Base-by-base conservation (phyloP, 2,113 vertebrate genomes). In the Cebidichthys violaceus region DNA sequence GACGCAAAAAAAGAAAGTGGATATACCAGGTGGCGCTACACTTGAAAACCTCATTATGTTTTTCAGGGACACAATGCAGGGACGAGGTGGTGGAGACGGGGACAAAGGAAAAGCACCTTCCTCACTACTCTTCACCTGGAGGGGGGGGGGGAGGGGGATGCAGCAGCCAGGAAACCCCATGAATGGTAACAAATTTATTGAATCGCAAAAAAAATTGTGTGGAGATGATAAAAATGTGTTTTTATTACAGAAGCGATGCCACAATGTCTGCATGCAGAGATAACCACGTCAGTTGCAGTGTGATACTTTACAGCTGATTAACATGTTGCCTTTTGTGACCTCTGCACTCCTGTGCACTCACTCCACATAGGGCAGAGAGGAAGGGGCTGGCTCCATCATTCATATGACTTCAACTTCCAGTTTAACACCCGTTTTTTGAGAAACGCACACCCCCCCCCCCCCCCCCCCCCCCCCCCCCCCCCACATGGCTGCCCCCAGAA, bases 41-140 rank as follows among this genome's bases (percentile, higher is more conserved):
- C 88, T 94, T 92, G 89, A 90, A 89, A 75, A 84, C 83, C 83
- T 92, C 89, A 91, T 90, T 93, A 88, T 84, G 80, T 84, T 88
- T 59, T 92, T 78, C 84, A 87, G 86, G 41, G 62, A 81, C 87
- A 90, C 79, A 88, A 89, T 79, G 66, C 35, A 55, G 84, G 81
- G 54, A 82, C 81, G 75, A 87, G 86, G 77, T 86, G 74, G 86
- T 35, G 77, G 81, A 74, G 78, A 75, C 22, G 17, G 60, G 2
- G 61, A 81, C 76, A 88, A 78, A 77, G 65, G 50, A 59, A 22
- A 79, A 54, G 69, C 77, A 84, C 79, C 65, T 70, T 81, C 47
- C 83, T 90, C 88, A 90, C 87, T 86, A 90, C 80, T 78, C 85
- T 87, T 92, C 86, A 92, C 88, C 92, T 90, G 82, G 70, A 83